These are phyloP conservation scores for Strigops habroptila DNA, from an alignment of 2,113 vertebrate species.

Conservation along the genomic window DNA sequence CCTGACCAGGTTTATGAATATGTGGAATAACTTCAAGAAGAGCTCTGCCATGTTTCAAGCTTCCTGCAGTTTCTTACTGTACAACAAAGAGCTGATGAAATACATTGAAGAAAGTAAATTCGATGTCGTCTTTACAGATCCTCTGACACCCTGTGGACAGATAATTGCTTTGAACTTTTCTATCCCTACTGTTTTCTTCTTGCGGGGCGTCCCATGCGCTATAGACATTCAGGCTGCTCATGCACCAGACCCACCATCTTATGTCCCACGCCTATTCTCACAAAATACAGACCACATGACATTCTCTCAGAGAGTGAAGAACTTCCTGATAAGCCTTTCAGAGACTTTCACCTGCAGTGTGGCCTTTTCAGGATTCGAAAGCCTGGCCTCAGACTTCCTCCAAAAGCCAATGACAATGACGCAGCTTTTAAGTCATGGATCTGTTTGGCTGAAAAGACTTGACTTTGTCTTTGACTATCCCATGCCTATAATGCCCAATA, in stretches of 20 bases:
- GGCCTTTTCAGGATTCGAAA: constrained; percentile 58
- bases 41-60: background rate
- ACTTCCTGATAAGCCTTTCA: constrained; percentile 55
- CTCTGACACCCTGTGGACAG: constrained; percentile 82
- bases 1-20: constrained; percentile 33
- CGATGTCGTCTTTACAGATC: constrained; percentile 80
- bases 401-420: constrained; percentile 66
- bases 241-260: constrained; percentile 77
- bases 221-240: constrained; percentile 70
- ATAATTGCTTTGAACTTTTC: constrained; percentile 78
- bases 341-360: constrained; percentile 68
- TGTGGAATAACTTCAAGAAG: background rate
- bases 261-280: constrained; percentile 64
- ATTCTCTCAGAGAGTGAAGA: constrained; percentile 81
- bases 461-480: constrained; percentile 84
- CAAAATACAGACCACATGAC: constrained; percentile 71
- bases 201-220: constrained; percentile 74
- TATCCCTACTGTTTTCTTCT: constrained; percentile 79
- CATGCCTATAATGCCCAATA: constrained; percentile 81
- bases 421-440: constrained; percentile 71
- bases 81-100: constrained; percentile 74
- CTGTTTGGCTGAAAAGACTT: constrained; percentile 78
- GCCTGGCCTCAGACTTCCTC: constrained; percentile 74
- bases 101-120: constrained; percentile 68
- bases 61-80: constrained; percentile 74